These are phyloP conservation scores for Coptodon rendalli DNA, from an alignment of 2,113 vertebrate genomes.

Conservation along the genomic window DNA sequence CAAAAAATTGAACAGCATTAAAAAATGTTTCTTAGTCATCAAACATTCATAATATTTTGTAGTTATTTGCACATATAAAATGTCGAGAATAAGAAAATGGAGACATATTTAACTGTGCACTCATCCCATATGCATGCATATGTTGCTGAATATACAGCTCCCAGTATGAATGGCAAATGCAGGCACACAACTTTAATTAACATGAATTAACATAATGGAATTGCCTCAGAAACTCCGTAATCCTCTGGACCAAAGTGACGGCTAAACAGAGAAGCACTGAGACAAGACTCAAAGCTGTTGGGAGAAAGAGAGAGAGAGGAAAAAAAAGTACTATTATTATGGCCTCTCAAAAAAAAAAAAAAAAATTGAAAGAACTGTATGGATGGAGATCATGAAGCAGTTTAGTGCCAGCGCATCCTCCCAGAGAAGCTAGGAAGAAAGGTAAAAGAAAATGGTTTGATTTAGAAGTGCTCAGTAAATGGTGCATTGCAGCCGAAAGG, in stretches of 20 bases:
- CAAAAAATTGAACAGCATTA: background rate
- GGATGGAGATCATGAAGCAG: background rate
- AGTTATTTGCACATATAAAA: background rate
- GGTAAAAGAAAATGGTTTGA: constrained; percentile 9
- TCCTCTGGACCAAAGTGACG: background rate
- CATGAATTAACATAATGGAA: constrained; percentile 35
- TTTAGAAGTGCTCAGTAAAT: constrained; percentile 7
- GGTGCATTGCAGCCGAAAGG: constrained; percentile 12
- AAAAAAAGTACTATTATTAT: background rate
- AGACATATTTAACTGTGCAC: background rate
- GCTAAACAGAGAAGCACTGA: background rate
- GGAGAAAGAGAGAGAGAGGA: background rate
- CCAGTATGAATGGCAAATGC: background rate
- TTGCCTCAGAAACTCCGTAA: constrained; percentile 6
- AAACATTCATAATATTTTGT: background rate
- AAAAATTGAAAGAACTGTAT: background rate
- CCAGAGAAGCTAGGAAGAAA: background rate
- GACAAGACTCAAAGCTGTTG: background rate
- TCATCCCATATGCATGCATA: background rate
- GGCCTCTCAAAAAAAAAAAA: background rate
- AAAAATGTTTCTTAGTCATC: background rate
- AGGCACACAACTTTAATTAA: constrained; percentile 12
- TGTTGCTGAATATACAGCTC: background rate
- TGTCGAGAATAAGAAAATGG: background rate
- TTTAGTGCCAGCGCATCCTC: constrained; percentile 2